A percentile compares a stretch with the other conserved stretches of the same genome.
Evolutionary conservation across 2,113 vertebrate species (phyloP).

Genomic region (Scomber scombrus): DNA sequence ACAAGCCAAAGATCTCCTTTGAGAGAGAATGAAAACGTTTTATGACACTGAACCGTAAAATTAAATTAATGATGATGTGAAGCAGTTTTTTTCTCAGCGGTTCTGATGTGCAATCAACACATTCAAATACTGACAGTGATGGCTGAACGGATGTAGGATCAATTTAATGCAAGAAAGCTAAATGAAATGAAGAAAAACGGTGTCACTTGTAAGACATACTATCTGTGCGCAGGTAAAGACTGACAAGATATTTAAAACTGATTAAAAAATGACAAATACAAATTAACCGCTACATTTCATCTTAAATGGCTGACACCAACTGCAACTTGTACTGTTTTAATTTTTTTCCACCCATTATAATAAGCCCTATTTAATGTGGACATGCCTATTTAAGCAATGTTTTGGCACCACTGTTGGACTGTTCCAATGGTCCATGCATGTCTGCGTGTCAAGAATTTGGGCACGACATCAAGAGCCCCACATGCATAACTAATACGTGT

Average conservation of each 20-base stretch:
- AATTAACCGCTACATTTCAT: slow-evolving; percentile 49
- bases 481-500: slow-evolving; percentile 44
- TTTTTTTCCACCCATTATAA: slow-evolving; percentile 30
- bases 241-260: slow-evolving; percentile 31
- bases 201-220: slow-evolving; percentile 34
- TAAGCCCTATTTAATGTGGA: slow-evolving; percentile 44
- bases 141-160: slow-evolving; percentile 11
- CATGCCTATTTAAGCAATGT: slow-evolving; percentile 32
- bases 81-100: slow-evolving; percentile 26
- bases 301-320: slow-evolving; percentile 42
- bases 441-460: slow-evolving; percentile 48
- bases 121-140: slow-evolving; percentile 12
- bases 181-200: slow-evolving; percentile 39
- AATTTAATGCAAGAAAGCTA: neutral
- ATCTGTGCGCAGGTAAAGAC: slow-evolving; percentile 22
- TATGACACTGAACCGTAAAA: slow-evolving; percentile 27
- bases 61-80: slow-evolving; percentile 40
- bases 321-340: slow-evolving; percentile 31
- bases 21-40: slow-evolving; percentile 7
- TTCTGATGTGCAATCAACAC: slow-evolving; percentile 34
- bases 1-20: slow-evolving; percentile 12
- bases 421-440: slow-evolving; percentile 24
- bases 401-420: slow-evolving; percentile 40
- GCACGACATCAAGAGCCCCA: slow-evolving; percentile 42
- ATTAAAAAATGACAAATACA: slow-evolving; percentile 14